These are phyloP conservation scores for Corythornis madagascariensis DNA, from an alignment of 2,113 vertebrate species.

Conservation along the genomic window DNA sequence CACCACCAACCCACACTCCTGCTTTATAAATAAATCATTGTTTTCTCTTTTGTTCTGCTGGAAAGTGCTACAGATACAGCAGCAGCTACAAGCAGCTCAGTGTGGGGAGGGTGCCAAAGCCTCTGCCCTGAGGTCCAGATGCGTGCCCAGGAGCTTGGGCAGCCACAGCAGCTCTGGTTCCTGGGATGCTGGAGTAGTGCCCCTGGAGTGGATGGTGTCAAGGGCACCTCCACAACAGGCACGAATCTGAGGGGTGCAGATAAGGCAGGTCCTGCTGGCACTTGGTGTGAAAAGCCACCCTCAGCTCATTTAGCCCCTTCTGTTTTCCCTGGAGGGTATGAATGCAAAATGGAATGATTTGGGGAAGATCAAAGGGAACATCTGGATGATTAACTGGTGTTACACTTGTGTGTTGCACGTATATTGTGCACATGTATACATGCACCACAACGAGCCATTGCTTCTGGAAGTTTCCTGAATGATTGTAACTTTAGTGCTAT, in stretches of 20 bases:
- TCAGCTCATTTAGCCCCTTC: not conserved
- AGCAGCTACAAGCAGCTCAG: not conserved
- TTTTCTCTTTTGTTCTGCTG: not conserved
- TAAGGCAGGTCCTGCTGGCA: not conserved
- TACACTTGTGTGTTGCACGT: rapidly evolving
- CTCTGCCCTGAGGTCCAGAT: rapidly evolving
- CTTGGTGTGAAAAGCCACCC: not conserved
- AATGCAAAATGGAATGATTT: not conserved
- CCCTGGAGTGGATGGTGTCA: not conserved
- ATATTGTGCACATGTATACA: rapidly evolving
- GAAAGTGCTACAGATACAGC: not conserved
- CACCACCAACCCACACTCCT: rapidly evolving
- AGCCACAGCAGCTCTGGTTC: rapidly evolving
- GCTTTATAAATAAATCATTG: not conserved
- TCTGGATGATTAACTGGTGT: not conserved
- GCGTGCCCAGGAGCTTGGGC: not conserved
- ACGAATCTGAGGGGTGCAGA: not conserved
- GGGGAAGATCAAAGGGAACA: not conserved
- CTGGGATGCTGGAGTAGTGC: not conserved
- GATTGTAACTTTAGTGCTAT: rapidly evolving
- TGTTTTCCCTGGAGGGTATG: not conserved
- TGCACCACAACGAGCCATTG: rapidly evolving
- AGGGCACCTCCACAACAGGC: conserved; percentile 17
- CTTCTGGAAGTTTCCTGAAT: not conserved
- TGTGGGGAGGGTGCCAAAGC: not conserved